Conservation (phyloP, 1,140 invertebrate species). For the Protaetia brevitarsis region DNA sequence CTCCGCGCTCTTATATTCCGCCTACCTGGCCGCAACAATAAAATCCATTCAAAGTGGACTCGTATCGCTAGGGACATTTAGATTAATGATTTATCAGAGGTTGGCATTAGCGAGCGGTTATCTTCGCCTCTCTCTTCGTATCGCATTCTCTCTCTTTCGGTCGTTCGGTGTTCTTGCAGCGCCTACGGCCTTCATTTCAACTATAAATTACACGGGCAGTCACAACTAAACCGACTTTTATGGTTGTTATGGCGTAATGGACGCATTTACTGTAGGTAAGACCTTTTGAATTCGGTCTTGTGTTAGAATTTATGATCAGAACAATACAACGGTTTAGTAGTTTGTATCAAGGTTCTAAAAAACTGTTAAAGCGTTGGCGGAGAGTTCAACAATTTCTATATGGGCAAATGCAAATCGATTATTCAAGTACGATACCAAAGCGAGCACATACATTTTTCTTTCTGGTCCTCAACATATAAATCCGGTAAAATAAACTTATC, state of each 20-base stretch:
- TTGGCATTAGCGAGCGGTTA: conserved; percentile 25
- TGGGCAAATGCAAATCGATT: background rate
- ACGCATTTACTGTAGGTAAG: conserved; percentile 5
- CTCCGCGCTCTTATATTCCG: conserved; percentile 9
- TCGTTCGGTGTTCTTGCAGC: background rate
- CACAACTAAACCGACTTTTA: conserved; percentile 22
- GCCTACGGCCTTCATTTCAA: conserved; percentile 16
- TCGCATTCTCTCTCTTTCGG: background rate
- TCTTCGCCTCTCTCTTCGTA: background rate
- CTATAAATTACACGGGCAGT: conserved; percentile 23
- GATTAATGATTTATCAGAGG: conserved; percentile 30
- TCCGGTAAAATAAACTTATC: too few species aligned
- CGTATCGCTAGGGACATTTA: conserved; percentile 25
- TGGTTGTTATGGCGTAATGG: conserved; percentile 17
- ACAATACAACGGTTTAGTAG: background rate
- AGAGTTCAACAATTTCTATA: background rate
- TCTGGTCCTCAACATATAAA: too few species aligned
- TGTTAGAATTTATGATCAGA: conserved; percentile 14
- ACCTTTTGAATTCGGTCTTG: conserved; percentile 13
- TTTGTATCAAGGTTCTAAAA: background rate
- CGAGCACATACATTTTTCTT: background rate
- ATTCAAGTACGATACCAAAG: background rate
- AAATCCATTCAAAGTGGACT: conserved; percentile 20
- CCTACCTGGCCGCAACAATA: conserved; percentile 22
- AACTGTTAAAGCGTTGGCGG: background rate